These are phyloP conservation scores for Leptodactylus fuscus DNA, from an alignment of 2,113 vertebrate genomes.

Conservation along the genomic window DNA sequence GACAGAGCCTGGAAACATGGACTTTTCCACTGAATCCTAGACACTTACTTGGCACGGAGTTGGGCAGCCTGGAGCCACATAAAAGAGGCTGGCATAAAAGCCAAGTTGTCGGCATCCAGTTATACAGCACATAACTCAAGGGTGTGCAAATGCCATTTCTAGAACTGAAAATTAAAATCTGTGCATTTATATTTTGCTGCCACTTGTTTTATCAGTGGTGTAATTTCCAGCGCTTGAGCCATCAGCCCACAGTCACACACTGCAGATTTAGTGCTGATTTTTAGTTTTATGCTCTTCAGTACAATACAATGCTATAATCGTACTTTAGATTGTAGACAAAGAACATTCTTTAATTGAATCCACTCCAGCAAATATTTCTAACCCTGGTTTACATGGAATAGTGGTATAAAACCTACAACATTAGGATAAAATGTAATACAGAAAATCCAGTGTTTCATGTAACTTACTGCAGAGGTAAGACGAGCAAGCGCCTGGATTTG, in stretches of 20 bases:
- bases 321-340: neutral
- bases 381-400: neutral
- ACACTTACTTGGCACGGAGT: neutral
- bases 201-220: no score
- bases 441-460: neutral
- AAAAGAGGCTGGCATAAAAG: neutral
- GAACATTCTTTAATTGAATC: neutral
- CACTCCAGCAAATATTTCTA: neutral
- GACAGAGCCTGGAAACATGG: neutral
- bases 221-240: neutral
- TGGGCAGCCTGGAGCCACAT: neutral
- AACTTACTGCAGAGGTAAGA: conserved; percentile 91
- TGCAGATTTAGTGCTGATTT: neutral
- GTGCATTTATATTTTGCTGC: neutral
- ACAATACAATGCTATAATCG: neutral
- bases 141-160: neutral
- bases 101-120: neutral
- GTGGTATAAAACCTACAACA: neutral
- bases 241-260: neutral
- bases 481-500: conserved; percentile 87
- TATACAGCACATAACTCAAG: neutral
- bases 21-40: neutral
- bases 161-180: neutral
- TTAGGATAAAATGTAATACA: neutral
- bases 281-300: neutral